Evolutionary conservation across 2,888 invertebrate species (phyloP), one percentile per base, ranked within the genome.

Genomic region (Cetonia aurata): DNA sequence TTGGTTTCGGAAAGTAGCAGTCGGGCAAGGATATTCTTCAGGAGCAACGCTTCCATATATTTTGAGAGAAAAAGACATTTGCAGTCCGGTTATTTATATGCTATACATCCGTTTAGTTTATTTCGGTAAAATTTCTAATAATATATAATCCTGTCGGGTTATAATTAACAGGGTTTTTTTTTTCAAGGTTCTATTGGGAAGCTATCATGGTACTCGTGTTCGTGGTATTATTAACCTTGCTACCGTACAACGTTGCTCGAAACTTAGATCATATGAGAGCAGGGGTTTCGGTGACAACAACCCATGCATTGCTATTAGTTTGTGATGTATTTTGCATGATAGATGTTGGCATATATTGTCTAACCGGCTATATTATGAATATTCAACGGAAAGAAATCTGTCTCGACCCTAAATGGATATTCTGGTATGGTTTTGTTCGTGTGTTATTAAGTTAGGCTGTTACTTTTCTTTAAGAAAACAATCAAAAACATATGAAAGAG

Each of bases 181-280:
- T 52, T 67, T 53, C 25, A 25, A 67, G 68, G 13, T 37, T 57
- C 4, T 68, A 48, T 41, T 68, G 68, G 68, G 68, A 68, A 37
- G 25, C 48, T n/a, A 25, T 12, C 33, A 65, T 65, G 65, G 15
- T 65, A 9, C 6, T 25, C 15, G 31, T 50, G 1, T 65, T 25
- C 25, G 15, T 46, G 6, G 6, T 56, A 37, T 56, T 13, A 25
- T 13, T 56, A 13, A 6, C 13, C 3, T n/a, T 56, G n/a, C n/a
- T 56, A 37, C 55, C 55, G 2, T 56, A 31, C 37, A 56, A 56
- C 15, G 55, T 56, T 25, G 55, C 55, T 15, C 55, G 37, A 25
- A 31, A 56, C 31, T 31, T 56, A 12, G 55, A 56, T 1, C 37
- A 56, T 13, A 25, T 13, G 12, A 10, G 3, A 4, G 25, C 25